Base-by-base conservation (phyloP, 2,113 vertebrate species). In the Empidonax traillii region DNA sequence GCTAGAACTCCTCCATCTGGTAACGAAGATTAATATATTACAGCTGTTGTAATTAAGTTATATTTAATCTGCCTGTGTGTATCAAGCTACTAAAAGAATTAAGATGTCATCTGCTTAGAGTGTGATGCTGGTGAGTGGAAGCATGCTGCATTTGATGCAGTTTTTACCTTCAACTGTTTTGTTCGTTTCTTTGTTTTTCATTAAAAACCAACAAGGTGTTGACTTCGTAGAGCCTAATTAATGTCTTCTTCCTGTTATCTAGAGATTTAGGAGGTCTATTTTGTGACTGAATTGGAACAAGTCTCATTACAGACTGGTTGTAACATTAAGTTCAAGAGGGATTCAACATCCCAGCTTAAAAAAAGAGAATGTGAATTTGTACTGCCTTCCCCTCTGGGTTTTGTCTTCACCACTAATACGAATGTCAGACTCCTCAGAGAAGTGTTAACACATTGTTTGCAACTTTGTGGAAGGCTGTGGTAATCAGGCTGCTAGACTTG, bases 141-240 rank as follows among this genome's bases (percentile, higher is more conserved):
- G 9, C 31, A 10, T 49, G 31, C 49, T 77, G 22, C 35, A 33
- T 49, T 22, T 69, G 41, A 56, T 0, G 0, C 5, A 4, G 17
- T 43, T 14, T 71, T 56, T 77, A 37, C 13, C 43, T 49, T 77
- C 18, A 33, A 17, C 30, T 3, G 31, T 47, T 56, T 33, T 41
- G 14, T 47, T 90, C 11, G 2, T 28, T 83, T 16, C 4, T 16
- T 33, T 62, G 59, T 14, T 61, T 55, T 55, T 21, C 21, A 35
- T 47, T 19, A 33, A 77, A 75, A 62, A 53, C 9, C 19, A 46
- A 18, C 11, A 49, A 1, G 14, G 41, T 6, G 12, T 69, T 77
- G 63, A 53, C 27, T 23, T 77, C 25, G 44, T 39, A 84, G 31
- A 56, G 22, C 35, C 12, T 69, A 23, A 35, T 35, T 55, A 8